Evolutionary conservation across 2,797 vertebrate species (phyloP).

Genomic region (Pachyuromys duprasi): DNA sequence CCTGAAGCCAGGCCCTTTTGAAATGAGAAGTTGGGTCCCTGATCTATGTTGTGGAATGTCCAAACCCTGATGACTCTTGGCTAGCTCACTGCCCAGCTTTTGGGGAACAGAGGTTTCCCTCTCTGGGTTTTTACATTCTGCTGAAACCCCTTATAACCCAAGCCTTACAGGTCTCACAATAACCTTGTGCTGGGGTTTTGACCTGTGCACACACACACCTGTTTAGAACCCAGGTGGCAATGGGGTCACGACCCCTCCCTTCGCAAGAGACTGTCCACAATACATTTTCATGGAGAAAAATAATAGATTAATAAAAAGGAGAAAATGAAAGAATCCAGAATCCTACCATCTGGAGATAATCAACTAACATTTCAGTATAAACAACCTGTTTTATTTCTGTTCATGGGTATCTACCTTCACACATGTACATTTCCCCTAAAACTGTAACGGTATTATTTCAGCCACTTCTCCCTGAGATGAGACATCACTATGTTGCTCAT

Average conservation of each 20-base stretch:
- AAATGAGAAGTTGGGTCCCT: neutral
- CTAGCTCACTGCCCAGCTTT: neutral
- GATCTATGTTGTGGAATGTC: neutral
- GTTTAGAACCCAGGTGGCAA: neutral
- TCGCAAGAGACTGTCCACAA: neutral
- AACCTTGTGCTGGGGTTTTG: neutral
- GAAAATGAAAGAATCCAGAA: slow-evolving; percentile 43
- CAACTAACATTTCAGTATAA: neutral
- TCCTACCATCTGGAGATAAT: neutral
- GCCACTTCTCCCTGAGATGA: neutral
- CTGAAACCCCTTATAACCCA: neutral
- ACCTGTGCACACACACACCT: neutral
- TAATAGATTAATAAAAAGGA: slow-evolving; percentile 25
- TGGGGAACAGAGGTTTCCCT: neutral
- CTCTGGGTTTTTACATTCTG: neutral
- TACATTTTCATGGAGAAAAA: slow-evolving; percentile 57
- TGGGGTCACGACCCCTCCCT: neutral
- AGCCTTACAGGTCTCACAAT: neutral
- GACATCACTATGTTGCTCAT: neutral
- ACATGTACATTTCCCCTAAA: neutral
- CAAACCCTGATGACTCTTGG: slow-evolving; percentile 6
- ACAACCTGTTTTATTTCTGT: slow-evolving; percentile 46
- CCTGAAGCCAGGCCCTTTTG: too few species aligned
- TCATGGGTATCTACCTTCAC: neutral
- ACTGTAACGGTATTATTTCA: neutral